Conservation (phyloP, 2,113 vertebrate species). For the human region GRCh38 chr14:50782501-50783000, state of each 20-base stretch:
- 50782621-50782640: not conserved
- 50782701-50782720: not conserved
- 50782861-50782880: accelerated
- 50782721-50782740: not conserved
- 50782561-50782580: slow-evolving; percentile 40
- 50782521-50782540: not conserved
- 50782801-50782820: not conserved
- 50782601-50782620: not conserved
- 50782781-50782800: accelerated
- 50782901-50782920: not conserved
- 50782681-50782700: not conserved
- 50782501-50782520: not conserved
- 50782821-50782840: not conserved
- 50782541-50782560: slow-evolving; percentile 50
- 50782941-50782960: not conserved
- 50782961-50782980: accelerated
- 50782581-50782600: slow-evolving; percentile 1
- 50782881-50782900: not conserved
- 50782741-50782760: not conserved
- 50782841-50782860: not conserved
- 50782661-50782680: not conserved
- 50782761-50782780: not conserved
- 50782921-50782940: not conserved
- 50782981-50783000: not conserved
- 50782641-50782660: not conserved